Evolutionary conservation across 2,888 invertebrate species (phyloP), one percentile per base, ranked within the genome.

Genomic region (Chromoteleia sp.): DNA sequence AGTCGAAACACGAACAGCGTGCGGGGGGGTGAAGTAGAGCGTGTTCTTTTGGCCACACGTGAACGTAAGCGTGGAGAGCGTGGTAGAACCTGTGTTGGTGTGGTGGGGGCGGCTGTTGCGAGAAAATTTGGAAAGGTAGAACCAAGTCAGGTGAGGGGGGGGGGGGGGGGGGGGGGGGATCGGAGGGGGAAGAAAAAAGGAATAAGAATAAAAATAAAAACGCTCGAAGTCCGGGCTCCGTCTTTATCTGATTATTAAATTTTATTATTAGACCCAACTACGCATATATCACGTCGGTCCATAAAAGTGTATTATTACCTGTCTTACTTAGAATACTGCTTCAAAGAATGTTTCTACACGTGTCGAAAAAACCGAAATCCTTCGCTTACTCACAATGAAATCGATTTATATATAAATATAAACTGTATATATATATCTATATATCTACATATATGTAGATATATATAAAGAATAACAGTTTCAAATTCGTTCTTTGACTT

Each of bases 221-320:
- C 21, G 29, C 21, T 25, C 25, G 10, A 30, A 36, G 43, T 30
- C 17, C 52, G 17, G 50, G 19, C 17, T 45, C 3, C 43, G 25
- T 65, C 59, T 81, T 75, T 75, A 81, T 81, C 80, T 70, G 70
- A 71, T 81, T 75, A 81, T 71, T 81, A 81, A 75, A 71, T 81
- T 75, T 81, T 81, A 75, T 75, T 81, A 81, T 81, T 75, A 52
- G 63, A 70, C 48, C 58, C 70, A 70, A 70, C 63, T 75, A 43
- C 70, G 41, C 70, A 80, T 80, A 80, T 63, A 70, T 75, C 80
- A 80, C 39, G 19, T 29, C 58, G 80, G 75, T 75, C 80, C 75
- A 80, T 80, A 80, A 80, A 80, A 80, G 70, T 75, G 80, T 80
- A 65, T 80, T 80, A 80, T 80, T 80, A 80, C 79, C 79, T 80